Conservation (phyloP, 2,113 vertebrate species). For the Phaethornis superciliosus region DNA sequence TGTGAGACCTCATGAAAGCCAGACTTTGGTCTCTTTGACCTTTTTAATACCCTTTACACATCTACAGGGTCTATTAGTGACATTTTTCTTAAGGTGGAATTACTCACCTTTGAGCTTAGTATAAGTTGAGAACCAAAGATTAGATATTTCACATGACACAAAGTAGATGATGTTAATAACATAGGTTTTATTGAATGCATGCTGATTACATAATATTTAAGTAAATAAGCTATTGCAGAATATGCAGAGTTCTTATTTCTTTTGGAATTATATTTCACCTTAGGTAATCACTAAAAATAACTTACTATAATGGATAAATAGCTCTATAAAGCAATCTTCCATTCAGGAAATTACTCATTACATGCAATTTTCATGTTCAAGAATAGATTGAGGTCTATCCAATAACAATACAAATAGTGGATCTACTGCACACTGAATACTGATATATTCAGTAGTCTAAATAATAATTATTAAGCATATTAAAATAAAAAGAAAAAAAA, state of each 20-base stretch:
- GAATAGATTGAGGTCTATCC: constrained; percentile 43
- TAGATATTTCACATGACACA: not conserved
- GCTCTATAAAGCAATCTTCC: constrained; percentile 43
- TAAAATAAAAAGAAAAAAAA: not conserved
- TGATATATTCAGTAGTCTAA: constrained; percentile 36
- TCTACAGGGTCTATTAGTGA: constrained; percentile 47
- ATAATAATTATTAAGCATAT: constrained; percentile 13
- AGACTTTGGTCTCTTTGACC: constrained; percentile 70
- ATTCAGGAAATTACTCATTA: constrained; percentile 65
- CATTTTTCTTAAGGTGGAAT: constrained; percentile 63
- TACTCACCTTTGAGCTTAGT: constrained; percentile 34
- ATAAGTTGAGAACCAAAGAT: not conserved
- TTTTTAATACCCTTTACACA: constrained; percentile 68
- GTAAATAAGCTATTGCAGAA: constrained; percentile 26
- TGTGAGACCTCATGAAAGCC: constrained; percentile 70
- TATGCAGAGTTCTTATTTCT: constrained; percentile 37
- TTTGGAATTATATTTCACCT: constrained; percentile 47
- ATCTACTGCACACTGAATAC: constrained; percentile 12
- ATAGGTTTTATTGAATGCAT: not conserved
- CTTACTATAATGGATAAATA: constrained; percentile 57
- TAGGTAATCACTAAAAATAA: constrained; percentile 64
- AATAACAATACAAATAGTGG: constrained; percentile 40
- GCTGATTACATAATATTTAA: constrained; percentile 14
- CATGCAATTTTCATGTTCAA: constrained; percentile 56
- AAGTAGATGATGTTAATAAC: not conserved